phyloP scores from a whole-genome alignment of 2,113 vertebrate species.

The Myrmophylax atrothorax region DNA sequence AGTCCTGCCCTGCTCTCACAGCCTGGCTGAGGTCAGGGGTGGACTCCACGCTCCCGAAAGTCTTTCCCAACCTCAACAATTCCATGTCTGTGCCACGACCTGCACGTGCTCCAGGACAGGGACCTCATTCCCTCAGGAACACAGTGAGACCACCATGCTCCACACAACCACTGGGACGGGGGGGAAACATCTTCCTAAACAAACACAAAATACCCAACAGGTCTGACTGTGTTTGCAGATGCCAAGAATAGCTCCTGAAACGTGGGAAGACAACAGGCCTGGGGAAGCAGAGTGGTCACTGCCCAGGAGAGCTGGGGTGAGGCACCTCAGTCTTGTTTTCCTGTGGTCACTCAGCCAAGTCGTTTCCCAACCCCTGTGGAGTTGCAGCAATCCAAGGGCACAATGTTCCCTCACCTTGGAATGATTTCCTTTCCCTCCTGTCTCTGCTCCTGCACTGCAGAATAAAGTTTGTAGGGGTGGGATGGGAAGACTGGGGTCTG shows the following conservation, averaged over 20 bases:
- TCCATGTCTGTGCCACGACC: neutral
- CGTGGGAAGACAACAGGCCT: accelerated
- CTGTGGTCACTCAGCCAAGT: neutral
- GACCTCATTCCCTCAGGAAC: neutral
- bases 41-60: accelerated
- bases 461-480: too few relatives aligned
- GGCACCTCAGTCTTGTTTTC: neutral
- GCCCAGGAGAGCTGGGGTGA: neutral
- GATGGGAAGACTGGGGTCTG: accelerated
- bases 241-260: neutral
- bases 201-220: neutral
- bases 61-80: accelerated
- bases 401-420: neutral
- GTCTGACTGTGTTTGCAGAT: neutral
- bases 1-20: neutral
- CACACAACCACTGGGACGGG: too few relatives aligned
- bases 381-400: neutral
- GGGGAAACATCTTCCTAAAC: neutral
- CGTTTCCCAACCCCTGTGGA: accelerated
- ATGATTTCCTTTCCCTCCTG: neutral
- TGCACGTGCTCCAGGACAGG: neutral
- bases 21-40: accelerated
- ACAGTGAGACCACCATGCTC: neutral
- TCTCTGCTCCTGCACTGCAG: neutral
- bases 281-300: neutral